These are phyloP conservation scores for Zaprionus gabonicus DNA, from an alignment of 1,140 invertebrate genomes.

Conservation along the genomic window DNA sequence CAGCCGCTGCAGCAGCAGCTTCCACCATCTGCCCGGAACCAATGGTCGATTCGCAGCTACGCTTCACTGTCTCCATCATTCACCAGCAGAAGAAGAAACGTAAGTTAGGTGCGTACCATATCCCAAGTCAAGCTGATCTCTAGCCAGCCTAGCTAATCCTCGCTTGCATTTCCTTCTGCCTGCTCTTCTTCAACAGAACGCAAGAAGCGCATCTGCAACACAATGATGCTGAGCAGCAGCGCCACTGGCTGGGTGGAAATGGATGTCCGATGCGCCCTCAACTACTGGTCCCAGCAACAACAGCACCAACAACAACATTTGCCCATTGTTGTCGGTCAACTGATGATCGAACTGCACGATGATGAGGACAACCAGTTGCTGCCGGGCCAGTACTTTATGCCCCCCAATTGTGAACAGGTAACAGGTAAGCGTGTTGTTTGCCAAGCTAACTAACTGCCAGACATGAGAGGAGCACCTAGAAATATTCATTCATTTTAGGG, in stretches of 20 bases:
- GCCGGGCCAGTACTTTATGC: slow-evolving; percentile 76
- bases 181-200: slow-evolving; percentile 47
- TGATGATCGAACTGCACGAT: slow-evolving; percentile 82
- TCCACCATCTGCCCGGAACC: slow-evolving; percentile 51
- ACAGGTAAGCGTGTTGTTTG: slow-evolving; percentile 84
- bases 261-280: slow-evolving; percentile 77
- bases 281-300: slow-evolving; percentile 75
- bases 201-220: slow-evolving; percentile 83
- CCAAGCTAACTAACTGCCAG: slow-evolving; percentile 74
- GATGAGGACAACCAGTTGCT: slow-evolving; percentile 78
- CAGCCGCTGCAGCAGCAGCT: neutral
- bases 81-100: slow-evolving; percentile 78
- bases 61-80: slow-evolving; percentile 77
- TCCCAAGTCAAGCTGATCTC: neutral
- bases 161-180: neutral
- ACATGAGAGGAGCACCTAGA: slow-evolving; percentile 23
- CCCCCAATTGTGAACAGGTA: slow-evolving; percentile 79
- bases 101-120: slow-evolving; percentile 59
- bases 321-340: slow-evolving; percentile 62
- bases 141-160: neutral
- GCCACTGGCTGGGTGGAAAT: slow-evolving; percentile 81
- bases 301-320: slow-evolving; percentile 24
- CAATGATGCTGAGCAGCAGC: slow-evolving; percentile 71
- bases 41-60: slow-evolving; percentile 68
- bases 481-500: neutral